Evolutionary conservation across 92 coral and sea anemone species (phyloP).

Genomic region (Muricea muricata): DNA sequence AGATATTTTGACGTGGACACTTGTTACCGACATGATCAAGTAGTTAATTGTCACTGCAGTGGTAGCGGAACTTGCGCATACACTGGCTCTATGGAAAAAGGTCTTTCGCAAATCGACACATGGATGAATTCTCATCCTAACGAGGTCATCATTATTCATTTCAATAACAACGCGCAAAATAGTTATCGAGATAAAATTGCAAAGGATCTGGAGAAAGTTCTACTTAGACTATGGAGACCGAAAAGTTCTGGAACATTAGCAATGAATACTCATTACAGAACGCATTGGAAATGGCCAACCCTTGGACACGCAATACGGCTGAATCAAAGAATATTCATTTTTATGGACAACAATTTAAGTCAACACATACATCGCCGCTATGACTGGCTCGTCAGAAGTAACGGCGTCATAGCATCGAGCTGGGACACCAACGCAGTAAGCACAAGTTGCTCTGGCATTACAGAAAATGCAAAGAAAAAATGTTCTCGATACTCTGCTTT

Average conservation of each 20-base stretch:
- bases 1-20: constrained; percentile 76
- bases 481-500: constrained; percentile 6
- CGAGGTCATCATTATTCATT: constrained; percentile 63
- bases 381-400: constrained; percentile 53
- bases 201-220: constrained; percentile 29
- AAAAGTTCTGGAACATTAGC: constrained; percentile 23
- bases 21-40: constrained; percentile 42
- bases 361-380: constrained; percentile 16
- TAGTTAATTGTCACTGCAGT: constrained; percentile 25
- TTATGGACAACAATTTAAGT: constrained; percentile 43
- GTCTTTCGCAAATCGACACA: constrained; percentile 59
- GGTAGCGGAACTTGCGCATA: constrained; percentile 58
- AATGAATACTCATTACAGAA: constrained; percentile 37
- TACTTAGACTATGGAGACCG: constrained; percentile 58
- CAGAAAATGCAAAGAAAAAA: constrained; percentile 25
- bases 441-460: background rate
- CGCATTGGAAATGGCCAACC: constrained; percentile 42
- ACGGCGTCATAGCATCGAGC: constrained; percentile 39
- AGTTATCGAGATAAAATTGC: constrained; percentile 36
- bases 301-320: constrained; percentile 50
- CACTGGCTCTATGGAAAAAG: constrained; percentile 54
- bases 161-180: constrained; percentile 58
- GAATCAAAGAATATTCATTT: constrained; percentile 65
- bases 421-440: constrained; percentile 14
- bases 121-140: constrained; percentile 59